phyloP scores from a whole-genome alignment of 2,113 vertebrate species.

The Parus major region DNA sequence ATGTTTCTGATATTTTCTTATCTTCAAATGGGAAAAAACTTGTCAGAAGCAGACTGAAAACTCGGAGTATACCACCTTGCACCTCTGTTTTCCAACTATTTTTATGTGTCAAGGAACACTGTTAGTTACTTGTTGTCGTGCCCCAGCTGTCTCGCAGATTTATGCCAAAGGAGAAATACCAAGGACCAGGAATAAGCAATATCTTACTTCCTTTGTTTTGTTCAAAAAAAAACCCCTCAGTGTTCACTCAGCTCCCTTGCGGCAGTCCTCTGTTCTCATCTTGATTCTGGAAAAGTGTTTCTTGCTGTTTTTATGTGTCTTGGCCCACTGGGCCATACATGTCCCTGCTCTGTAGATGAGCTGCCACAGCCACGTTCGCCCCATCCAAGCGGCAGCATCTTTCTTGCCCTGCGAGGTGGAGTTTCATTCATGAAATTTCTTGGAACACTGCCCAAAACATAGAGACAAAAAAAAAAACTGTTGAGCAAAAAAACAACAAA shows the following conservation, averaged over 20 bases:
- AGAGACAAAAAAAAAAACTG: neutral
- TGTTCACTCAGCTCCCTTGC: neutral
- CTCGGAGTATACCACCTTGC: neutral
- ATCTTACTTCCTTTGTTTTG: neutral
- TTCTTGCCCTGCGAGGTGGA: neutral
- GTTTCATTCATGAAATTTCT: neutral
- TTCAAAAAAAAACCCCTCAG: neutral
- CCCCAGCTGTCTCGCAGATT: neutral
- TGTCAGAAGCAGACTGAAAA: neutral
- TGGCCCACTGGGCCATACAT: rapidly evolving
- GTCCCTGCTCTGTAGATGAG: neutral
- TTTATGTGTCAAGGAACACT: neutral
- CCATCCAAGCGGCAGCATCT: neutral
- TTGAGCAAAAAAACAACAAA: neutral
- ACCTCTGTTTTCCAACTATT: neutral
- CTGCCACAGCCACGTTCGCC: rapidly evolving
- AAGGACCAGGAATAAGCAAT: neutral
- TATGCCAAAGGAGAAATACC: neutral
- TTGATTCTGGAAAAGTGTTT: neutral
- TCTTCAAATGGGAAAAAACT: neutral
- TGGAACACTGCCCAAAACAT: neutral
- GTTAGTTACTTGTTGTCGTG: neutral
- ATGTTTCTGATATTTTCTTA: neutral
- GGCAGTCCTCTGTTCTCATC: neutral
- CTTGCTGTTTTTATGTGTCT: neutral